Base-by-base conservation (phyloP, 2,797 vertebrate species). In the Acanthopagrus latus region DNA sequence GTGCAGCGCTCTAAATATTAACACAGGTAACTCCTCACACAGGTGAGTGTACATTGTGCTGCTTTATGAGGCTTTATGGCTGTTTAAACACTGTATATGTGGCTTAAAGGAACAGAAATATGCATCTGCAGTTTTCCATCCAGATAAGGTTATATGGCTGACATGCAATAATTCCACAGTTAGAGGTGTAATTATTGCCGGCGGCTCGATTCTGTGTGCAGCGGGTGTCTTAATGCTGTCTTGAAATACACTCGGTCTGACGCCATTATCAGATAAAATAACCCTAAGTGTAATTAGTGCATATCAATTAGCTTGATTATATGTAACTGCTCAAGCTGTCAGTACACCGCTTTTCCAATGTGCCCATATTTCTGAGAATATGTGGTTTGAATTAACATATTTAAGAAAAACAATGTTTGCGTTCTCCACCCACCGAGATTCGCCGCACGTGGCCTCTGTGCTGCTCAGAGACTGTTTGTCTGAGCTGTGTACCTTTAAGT, bases 331-430 rank as follows among this genome's bases (percentile, higher is more conserved):
- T 38, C 44, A 21, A 29, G 16, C 7, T 52, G 47, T 54, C n/a
- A 14, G 25, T 74, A 20, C 55, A 64, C 27, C 11, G 12, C 9
- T 27, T 16, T 14, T 27, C 16, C 1, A 2, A 21, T 20, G 11
- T n/a, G 16, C 58, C 58, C 13, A 52, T 5, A 55, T 48, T 1
- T 52, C 33, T 69, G 23, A 1, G 7, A 48, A 44, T 44, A 41
- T 14, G 27, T 48, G 25, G n/a, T 71, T 33, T 62, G 18, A 57
- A 64, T 80, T 47, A 62, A n/a, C 64, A 60, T 69, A 59, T 47
- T 56, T 64, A 0, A 62, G 41, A 50, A 51, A 52, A n/a, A n/a
- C 38, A 44, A 11, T 67, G 16, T 74, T 66, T 46, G 29, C 33
- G n/a, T 57, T 14, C 58, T 46, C 20, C 50, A 66, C n/a, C 33